Conservation (phyloP, 1,140 invertebrate species). For the Conus betulinus region DNA sequence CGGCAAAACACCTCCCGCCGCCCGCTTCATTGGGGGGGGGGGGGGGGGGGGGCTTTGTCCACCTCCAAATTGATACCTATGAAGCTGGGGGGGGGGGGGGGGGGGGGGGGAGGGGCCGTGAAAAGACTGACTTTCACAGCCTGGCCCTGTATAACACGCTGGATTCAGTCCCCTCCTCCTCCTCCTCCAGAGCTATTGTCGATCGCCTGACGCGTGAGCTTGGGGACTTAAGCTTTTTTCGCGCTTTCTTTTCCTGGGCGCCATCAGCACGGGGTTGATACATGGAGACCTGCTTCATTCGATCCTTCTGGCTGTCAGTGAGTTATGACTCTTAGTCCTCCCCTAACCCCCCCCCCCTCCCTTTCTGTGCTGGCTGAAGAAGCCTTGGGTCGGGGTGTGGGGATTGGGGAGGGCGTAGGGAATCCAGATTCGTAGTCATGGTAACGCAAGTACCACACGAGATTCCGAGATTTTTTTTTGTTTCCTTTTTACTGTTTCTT, state of each 20-base stretch:
- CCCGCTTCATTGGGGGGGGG: constrained; percentile 13
- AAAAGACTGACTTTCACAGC: constrained; percentile 35
- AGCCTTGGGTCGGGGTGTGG: too few species aligned
- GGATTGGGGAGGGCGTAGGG: too few species aligned
- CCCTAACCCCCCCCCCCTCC: too few species aligned
- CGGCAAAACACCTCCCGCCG: constrained; percentile 26
- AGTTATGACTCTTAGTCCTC: neutral
- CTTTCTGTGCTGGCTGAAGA: too few species aligned
- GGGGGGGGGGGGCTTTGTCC: constrained; percentile 5
- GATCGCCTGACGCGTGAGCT: neutral
- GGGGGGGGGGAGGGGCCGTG: neutral
- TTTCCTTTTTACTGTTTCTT: too few species aligned
- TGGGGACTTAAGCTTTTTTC: constrained; percentile 11
- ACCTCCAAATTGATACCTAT: constrained; percentile 32
- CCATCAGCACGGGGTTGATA: neutral
- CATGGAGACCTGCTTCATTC: constrained; percentile 1
- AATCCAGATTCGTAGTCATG: too few species aligned
- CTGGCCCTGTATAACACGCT: neutral
- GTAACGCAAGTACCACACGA: too few species aligned
- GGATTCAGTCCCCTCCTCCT: constrained; percentile 8
- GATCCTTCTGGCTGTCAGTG: neutral
- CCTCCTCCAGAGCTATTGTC: neutral
- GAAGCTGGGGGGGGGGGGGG: neutral
- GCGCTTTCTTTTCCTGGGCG: neutral
- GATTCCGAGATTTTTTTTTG: too few species aligned